These are phyloP conservation scores for Dusona sp. DNA, from an alignment of 2,888 invertebrate genomes.

Conservation along the genomic window DNA sequence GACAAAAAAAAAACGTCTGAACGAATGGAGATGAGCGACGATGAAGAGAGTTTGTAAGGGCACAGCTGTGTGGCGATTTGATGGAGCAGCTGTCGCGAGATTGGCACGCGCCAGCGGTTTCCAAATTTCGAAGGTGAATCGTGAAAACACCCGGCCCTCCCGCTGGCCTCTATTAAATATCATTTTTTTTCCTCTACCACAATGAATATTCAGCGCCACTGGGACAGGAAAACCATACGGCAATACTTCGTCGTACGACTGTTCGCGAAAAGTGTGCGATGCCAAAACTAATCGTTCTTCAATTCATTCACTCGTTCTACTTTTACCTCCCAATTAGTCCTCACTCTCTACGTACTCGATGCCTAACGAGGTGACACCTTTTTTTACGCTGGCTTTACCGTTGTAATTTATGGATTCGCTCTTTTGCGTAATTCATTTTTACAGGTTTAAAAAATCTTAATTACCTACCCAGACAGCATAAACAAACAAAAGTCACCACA, in stretches of 20 bases:
- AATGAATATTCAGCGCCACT: background rate
- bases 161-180: conserved; percentile 34
- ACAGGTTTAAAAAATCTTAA: background rate
- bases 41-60: conserved; percentile 1
- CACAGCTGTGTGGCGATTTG: conserved; percentile 55
- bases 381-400: background rate
- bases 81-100: conserved; percentile 75
- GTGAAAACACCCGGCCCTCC: conserved; percentile 74
- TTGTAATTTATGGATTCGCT: background rate
- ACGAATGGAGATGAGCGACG: background rate
- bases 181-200: conserved; percentile 36
- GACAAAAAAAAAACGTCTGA: background rate
- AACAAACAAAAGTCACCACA: too few species aligned
- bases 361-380: background rate
- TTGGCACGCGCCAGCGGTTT: conserved; percentile 81
- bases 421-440: background rate
- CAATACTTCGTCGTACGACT: background rate
- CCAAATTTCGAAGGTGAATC: conserved; percentile 76
- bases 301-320: conserved; percentile 27
- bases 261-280: background rate
- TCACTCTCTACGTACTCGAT: background rate
- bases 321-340: conserved; percentile 14
- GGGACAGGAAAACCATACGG: background rate
- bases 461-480: too few species aligned
- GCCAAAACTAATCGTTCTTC: background rate